phyloP scores from a whole-genome alignment of 2,888 invertebrate species.

The Bellardia pandia region DNA sequence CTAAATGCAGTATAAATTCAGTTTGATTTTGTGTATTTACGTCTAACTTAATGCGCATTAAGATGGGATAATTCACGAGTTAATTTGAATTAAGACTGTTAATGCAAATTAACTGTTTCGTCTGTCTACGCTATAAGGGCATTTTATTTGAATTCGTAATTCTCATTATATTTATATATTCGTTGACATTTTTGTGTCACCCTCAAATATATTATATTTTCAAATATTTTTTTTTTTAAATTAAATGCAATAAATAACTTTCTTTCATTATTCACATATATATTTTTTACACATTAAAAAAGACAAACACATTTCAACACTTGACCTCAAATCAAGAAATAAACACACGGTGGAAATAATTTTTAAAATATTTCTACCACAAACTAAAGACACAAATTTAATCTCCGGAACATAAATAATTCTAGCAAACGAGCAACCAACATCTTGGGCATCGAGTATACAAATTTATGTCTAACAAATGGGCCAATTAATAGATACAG shows the following conservation, averaged over 20 bases:
- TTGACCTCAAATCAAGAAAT: constrained; percentile 59
- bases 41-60: too few relatives aligned
- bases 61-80: too few relatives aligned
- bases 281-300: constrained; percentile 23
- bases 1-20: too few relatives aligned
- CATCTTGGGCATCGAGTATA: not conserved
- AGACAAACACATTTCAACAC: constrained; percentile 44
- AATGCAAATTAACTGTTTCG: too few relatives aligned
- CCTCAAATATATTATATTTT: constrained; percentile 3
- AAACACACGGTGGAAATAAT: constrained; percentile 38
- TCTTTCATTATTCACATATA: not conserved
- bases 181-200: not conserved
- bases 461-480: constrained; percentile 71
- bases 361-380: constrained; percentile 60
- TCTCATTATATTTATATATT: too few relatives aligned
- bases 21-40: too few relatives aligned
- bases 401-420: constrained; percentile 60
- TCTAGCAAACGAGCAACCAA: not conserved
- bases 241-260: constrained; percentile 43
- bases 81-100: too few relatives aligned
- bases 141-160: too few relatives aligned
- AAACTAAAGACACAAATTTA: constrained; percentile 51
- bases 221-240: constrained; percentile 14
- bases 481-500: constrained; percentile 68
- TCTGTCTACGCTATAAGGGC: too few relatives aligned